Conservation (phyloP, 2,113 vertebrate species). For the Lagopus muta region DNA sequence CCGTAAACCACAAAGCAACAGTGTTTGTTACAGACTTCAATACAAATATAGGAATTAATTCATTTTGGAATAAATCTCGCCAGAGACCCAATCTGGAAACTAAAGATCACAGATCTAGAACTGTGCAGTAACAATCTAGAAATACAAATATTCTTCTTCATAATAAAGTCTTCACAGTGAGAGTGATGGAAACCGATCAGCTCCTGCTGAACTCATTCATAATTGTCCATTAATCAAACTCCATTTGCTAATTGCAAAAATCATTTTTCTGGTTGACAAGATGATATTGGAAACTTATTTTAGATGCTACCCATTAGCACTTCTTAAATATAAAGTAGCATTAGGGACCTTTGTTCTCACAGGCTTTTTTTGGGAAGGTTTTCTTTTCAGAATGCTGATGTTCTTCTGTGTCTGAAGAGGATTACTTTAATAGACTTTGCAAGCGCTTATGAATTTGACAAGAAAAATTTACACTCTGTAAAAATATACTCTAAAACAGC, state of each 20-base stretch:
- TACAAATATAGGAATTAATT: background rate
- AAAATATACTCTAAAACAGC: background rate
- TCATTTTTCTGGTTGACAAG: background rate
- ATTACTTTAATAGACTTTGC: background rate
- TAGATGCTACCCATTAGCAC: background rate
- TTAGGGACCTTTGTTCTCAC: background rate
- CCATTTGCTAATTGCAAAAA: background rate
- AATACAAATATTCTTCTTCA: background rate
- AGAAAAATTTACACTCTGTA: background rate
- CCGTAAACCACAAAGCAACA: background rate
- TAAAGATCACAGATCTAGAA: background rate
- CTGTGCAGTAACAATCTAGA: background rate
- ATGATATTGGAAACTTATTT: background rate
- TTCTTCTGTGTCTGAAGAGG: background rate
- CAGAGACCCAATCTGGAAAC: background rate
- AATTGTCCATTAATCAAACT: background rate
- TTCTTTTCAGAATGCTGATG: background rate
- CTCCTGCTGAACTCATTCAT: background rate
- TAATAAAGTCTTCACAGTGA: background rate
- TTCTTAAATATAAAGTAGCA: background rate
- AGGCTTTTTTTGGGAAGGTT: background rate
- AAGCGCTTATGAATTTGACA: background rate
- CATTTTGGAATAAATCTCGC: background rate
- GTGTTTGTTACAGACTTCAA: background rate
- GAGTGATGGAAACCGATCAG: background rate